Conservation (phyloP, 2,888 invertebrate species). For the Athalia cordata region DNA sequence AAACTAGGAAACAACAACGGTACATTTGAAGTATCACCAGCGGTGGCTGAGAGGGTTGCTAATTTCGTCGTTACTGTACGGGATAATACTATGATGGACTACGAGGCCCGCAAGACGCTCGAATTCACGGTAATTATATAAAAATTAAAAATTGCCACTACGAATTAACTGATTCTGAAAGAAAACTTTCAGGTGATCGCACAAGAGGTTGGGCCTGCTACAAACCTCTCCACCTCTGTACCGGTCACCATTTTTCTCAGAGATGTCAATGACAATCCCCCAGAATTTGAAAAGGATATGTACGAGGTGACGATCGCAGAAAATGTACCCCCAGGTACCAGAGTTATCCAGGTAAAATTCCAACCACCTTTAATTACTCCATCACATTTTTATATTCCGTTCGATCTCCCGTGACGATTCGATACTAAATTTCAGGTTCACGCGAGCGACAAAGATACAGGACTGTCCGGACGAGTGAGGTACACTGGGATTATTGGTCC, state of each 20-base stretch:
- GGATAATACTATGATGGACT: slow-evolving; percentile 89
- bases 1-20: slow-evolving; percentile 87
- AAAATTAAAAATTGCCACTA: background rate
- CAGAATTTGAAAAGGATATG: slow-evolving; percentile 83
- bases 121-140: slow-evolving; percentile 79
- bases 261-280: slow-evolving; percentile 93
- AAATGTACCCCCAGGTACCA: slow-evolving; percentile 84
- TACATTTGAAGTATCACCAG: slow-evolving; percentile 91
- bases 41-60: slow-evolving; percentile 85
- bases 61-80: slow-evolving; percentile 89
- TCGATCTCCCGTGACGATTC: background rate
- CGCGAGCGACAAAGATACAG: slow-evolving; percentile 89
- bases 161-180: background rate
- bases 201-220: slow-evolving; percentile 86
- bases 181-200: slow-evolving; percentile 81
- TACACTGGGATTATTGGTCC: slow-evolving; percentile 87
- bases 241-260: slow-evolving; percentile 87
- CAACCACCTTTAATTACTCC: background rate
- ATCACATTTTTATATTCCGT: background rate
- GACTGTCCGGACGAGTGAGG: slow-evolving; percentile 84
- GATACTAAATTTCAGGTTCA: slow-evolving; percentile 76
- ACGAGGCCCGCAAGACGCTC: slow-evolving; percentile 85
- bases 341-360: slow-evolving; percentile 77
- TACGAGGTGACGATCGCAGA: slow-evolving; percentile 88
- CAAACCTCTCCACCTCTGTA: slow-evolving; percentile 83